These are phyloP conservation scores for Lepidochrysops patricia DNA, from an alignment of 2,888 invertebrate species.

Conservation along the genomic window DNA sequence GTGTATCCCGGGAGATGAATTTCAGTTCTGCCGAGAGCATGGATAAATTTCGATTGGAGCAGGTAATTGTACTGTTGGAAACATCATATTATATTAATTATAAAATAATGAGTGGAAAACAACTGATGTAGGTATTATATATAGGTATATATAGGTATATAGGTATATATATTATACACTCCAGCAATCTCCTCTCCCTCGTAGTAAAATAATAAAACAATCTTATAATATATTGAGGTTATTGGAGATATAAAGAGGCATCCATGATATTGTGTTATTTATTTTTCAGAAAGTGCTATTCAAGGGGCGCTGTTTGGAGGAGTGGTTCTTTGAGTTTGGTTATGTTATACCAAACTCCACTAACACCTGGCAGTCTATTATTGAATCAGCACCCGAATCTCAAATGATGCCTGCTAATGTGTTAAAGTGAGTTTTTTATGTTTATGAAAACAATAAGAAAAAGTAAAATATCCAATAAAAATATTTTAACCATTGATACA, in stretches of 20 bases:
- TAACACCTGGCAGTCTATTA: slow-evolving; percentile 99
- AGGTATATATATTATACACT: no score
- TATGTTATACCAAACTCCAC: slow-evolving; percentile 98
- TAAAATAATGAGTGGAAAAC: no score
- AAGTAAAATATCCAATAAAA: no score
- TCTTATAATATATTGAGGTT: no score
- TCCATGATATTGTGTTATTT: not conserved
- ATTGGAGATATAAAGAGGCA: no score
- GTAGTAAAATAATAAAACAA: no score
- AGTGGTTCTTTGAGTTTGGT: slow-evolving; percentile 99
- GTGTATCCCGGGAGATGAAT: slow-evolving; percentile 91
- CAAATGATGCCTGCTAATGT: slow-evolving; percentile 99
- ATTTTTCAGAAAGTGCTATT: slow-evolving; percentile 81
- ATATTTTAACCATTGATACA: no score
- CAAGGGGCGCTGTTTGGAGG: slow-evolving; percentile 94
- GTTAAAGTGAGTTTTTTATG: slow-evolving; percentile 91
- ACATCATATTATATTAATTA: no score
- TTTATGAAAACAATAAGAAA: no score
- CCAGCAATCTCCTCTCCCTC: no score
- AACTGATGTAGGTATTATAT: no score
- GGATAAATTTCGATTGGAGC: slow-evolving; percentile 96
- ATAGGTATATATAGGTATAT: no score
- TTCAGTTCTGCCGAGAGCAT: slow-evolving; percentile 93
- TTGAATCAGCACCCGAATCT: slow-evolving; percentile 98
- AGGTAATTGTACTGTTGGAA: slow-evolving; percentile 45